phyloP scores from a whole-genome alignment of 2,888 invertebrate genomes.

The Drosophila anomalipes region DNA sequence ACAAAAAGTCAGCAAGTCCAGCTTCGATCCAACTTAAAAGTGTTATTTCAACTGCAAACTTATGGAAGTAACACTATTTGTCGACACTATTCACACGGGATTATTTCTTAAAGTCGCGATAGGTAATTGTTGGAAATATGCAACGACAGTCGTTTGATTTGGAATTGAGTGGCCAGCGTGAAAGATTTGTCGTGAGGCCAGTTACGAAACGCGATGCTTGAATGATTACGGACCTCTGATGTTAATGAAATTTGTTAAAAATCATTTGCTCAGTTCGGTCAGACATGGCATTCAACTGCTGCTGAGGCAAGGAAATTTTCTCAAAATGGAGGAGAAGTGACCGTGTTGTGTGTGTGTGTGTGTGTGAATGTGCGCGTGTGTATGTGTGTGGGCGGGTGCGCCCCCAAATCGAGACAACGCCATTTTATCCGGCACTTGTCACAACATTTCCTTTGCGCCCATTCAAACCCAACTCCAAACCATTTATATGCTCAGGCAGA shows the following conservation, averaged over 20 bases:
- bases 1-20: conserved; percentile 13
- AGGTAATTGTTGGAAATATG: conserved; percentile 33
- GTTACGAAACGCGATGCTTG: conserved; percentile 83
- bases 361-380: conserved; percentile 23
- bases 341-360: neutral
- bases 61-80: neutral
- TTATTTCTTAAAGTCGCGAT: conserved; percentile 25
- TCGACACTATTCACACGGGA: conserved; percentile 32
- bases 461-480: conserved; percentile 11
- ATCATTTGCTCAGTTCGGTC: conserved; percentile 70
- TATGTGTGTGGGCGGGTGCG: conserved; percentile 36
- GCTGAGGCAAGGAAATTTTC: conserved; percentile 73
- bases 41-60: neutral
- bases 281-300: conserved; percentile 38
- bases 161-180: conserved; percentile 50
- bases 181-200: conserved; percentile 45
- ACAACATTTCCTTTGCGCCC: conserved; percentile 34
- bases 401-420: conserved; percentile 54
- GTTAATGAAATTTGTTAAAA: conserved; percentile 83
- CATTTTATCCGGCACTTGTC: conserved; percentile 63
- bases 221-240: conserved; percentile 84
- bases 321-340: conserved; percentile 73
- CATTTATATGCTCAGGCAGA: conserved; percentile 9
- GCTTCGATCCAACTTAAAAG: neutral
- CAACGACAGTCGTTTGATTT: conserved; percentile 38